A percentile compares a stretch with the other conserved stretches of the same genome.
Evolutionary conservation across 2,888 invertebrate species (phyloP).

Genomic region (Archips crataeganus): DNA sequence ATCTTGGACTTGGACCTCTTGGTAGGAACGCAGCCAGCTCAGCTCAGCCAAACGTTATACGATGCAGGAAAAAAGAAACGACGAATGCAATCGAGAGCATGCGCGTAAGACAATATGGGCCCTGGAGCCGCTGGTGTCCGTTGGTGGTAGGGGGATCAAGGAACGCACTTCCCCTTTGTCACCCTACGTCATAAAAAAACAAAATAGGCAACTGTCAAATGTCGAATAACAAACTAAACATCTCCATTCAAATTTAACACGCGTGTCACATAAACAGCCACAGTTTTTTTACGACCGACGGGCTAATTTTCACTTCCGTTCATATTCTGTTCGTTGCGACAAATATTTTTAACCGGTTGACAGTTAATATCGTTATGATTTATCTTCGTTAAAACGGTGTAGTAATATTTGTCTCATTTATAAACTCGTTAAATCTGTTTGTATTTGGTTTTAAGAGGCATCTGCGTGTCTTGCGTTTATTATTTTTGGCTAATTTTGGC

Average conservation of each 20-base stretch:
- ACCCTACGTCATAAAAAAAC: background rate
- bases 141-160: too few species aligned
- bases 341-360: conserved; percentile 40
- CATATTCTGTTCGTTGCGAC: conserved; percentile 46
- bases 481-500: background rate
- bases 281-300: conserved; percentile 45
- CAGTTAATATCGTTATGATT: conserved; percentile 37
- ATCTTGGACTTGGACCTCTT: too few species aligned
- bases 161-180: too few species aligned
- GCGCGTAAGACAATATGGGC: too few species aligned
- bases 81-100: too few species aligned
- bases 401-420: conserved; percentile 19
- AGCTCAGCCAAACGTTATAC: too few species aligned
- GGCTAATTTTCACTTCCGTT: conserved; percentile 42
- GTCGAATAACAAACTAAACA: conserved; percentile 24
- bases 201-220: background rate
- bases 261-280: conserved; percentile 51
- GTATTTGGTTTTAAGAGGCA: conserved; percentile 12
- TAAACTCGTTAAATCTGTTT: conserved; percentile 18
- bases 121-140: too few species aligned
- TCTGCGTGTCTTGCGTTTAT: background rate
- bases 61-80: too few species aligned
- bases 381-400: conserved; percentile 16
- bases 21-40: too few species aligned
- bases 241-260: conserved; percentile 52